Percentiles rank a stretch among this genome's conserved stretches.
phyloP scores from a whole-genome alignment of 2,888 invertebrate species.

The Ophion slaviceki region DNA sequence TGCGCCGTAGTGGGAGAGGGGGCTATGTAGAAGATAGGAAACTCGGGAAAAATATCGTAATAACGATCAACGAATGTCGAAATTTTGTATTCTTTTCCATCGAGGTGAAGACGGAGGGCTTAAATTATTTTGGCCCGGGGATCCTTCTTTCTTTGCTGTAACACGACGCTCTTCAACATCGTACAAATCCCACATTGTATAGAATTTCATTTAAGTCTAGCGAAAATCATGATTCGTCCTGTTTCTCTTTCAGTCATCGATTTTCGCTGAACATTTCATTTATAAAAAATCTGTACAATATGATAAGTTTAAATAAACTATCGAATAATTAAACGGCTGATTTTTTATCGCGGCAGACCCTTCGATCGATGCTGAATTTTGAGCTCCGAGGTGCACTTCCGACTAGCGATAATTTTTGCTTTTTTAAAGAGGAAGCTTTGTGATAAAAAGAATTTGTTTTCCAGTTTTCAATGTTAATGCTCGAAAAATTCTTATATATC shows the following conservation, averaged over 20 bases:
- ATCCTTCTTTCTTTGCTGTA: conserved; percentile 6
- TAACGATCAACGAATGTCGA: neutral
- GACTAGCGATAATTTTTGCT: neutral
- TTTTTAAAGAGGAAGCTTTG: no score
- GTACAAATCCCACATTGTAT: conserved; percentile 34
- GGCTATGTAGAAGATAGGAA: neutral
- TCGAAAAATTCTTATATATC: no score
- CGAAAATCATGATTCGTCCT: conserved; percentile 40
- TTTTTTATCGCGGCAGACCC: neutral
- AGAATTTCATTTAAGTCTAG: conserved; percentile 51
- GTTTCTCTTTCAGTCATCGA: conserved; percentile 34
- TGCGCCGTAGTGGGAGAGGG: neutral
- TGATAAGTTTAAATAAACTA: conserved; percentile 56
- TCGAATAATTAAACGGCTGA: conserved; percentile 28
- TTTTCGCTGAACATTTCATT: conserved; percentile 48
- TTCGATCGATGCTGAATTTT: neutral
- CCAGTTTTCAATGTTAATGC: no score
- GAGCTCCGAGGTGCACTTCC: neutral
- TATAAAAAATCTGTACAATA: conserved; percentile 55
- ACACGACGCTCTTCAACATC: conserved; percentile 14
- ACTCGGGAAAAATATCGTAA: neutral
- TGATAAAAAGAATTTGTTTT: no score
- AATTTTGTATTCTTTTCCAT: neutral
- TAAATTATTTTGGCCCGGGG: conserved; percentile 36
- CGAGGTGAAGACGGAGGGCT: neutral